A percentile compares a stretch with the other conserved stretches of the same genome.
phyloP scores from a whole-genome alignment of 2,888 invertebrate species.

The Acleris holmiana region DNA sequence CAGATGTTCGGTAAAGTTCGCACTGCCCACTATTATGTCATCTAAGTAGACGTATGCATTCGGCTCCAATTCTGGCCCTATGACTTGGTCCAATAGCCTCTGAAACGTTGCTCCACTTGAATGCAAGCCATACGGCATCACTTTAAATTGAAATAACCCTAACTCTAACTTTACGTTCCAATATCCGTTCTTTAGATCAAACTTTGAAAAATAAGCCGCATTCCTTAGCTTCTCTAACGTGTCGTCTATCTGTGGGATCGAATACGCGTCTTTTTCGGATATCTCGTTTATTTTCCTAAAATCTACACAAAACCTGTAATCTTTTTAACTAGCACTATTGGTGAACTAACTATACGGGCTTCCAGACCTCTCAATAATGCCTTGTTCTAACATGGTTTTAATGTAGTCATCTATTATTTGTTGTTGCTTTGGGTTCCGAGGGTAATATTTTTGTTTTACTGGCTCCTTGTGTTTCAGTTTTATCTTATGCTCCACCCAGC shows the following conservation, averaged over 20 bases:
- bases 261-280: background rate
- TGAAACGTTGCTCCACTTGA: no score
- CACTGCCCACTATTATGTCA: no score
- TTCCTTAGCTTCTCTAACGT: background rate
- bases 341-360: background rate
- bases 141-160: no score
- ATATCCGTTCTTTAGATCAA: no score
- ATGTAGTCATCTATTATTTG: background rate
- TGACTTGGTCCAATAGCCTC: no score
- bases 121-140: no score
- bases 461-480: constrained; percentile 5
- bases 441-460: background rate
- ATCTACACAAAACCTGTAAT: background rate
- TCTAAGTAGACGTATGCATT: no score
- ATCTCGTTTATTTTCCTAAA: background rate
- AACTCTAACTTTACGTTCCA: no score
- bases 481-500: background rate
- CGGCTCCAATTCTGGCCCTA: no score
- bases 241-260: no score
- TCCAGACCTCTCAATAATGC: background rate
- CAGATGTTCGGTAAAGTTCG: no score
- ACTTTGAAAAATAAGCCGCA: no score
- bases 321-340: background rate
- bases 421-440: background rate
- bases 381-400: background rate